A percentile compares a stretch with the other conserved stretches of the same genome.
These are phyloP conservation scores for Tadarida brasiliensis DNA, from an alignment of 2,797 vertebrate genomes.

Conservation along the genomic window DNA sequence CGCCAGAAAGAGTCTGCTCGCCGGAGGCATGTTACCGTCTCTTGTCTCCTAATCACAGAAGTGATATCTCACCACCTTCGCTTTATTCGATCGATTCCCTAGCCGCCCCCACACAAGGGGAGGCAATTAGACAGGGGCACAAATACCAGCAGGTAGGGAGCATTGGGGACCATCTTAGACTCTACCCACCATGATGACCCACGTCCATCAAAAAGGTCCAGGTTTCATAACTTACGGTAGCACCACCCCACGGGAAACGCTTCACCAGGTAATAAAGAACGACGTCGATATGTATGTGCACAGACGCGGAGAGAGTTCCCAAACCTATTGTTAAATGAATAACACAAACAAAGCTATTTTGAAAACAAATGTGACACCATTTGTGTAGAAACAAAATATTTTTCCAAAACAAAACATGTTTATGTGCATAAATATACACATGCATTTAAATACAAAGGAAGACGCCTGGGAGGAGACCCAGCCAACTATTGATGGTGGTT, in stretches of 20 bases:
- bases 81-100: not conserved
- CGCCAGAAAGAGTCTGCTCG: not conserved
- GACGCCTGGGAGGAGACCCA: not conserved
- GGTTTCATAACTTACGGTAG: not conserved
- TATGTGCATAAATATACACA: not conserved
- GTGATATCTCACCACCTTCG: not conserved
- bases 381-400: constrained; percentile 44
- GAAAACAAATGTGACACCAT: not conserved
- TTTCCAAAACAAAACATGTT: not conserved
- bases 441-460: not conserved
- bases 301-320: not conserved
- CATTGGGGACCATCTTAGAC: not conserved
- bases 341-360: constrained; percentile 49
- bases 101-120: not conserved
- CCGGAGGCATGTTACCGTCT: not conserved
- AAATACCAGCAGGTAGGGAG: not conserved
- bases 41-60: not conserved
- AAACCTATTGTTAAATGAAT: not conserved
- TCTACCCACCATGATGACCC: not conserved
- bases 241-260: not conserved
- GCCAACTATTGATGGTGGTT: not conserved
- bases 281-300: not conserved
- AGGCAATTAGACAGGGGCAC: not conserved
- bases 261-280: not conserved
- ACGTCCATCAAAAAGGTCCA: not conserved